phyloP scores from a whole-genome alignment of 2,797 vertebrate species.

The Amazona ochrocephala region DNA sequence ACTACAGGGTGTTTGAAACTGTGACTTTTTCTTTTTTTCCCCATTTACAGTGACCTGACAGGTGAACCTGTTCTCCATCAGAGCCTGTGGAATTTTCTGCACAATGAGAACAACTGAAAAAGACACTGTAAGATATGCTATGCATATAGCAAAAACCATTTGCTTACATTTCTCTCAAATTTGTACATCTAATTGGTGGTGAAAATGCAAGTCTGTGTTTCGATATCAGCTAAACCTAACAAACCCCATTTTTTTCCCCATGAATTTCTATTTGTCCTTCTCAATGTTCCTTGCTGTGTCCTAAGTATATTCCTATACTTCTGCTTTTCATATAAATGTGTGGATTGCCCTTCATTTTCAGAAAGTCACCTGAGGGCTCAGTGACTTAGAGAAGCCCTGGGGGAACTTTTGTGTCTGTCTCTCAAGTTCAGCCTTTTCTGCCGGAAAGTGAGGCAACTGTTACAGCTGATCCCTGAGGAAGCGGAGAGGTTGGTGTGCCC shows the following conservation, averaged over 20 bases:
- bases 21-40: not conserved
- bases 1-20: not conserved
- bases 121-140: not conserved
- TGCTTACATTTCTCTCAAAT: not conserved
- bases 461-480: not conserved
- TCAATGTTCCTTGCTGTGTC: accelerated
- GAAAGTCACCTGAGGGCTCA: not conserved
- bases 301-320: not conserved
- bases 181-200: not conserved
- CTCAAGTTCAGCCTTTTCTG: not conserved
- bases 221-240: not conserved
- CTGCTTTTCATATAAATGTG: not conserved
- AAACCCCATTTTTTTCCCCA: not conserved
- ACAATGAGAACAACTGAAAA: not conserved
- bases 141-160: not conserved
- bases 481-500: not conserved
- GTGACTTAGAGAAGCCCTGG: not conserved
- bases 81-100: not conserved
- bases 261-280: not conserved
- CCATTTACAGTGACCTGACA: not conserved
- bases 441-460: too few species aligned
- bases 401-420: not conserved
- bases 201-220: not conserved
- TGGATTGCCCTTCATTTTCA: not conserved
- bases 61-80: not conserved